These are phyloP conservation scores for Gisinianus flammeolus DNA, from an alignment of 2,888 invertebrate species.

Conservation along the genomic window DNA sequence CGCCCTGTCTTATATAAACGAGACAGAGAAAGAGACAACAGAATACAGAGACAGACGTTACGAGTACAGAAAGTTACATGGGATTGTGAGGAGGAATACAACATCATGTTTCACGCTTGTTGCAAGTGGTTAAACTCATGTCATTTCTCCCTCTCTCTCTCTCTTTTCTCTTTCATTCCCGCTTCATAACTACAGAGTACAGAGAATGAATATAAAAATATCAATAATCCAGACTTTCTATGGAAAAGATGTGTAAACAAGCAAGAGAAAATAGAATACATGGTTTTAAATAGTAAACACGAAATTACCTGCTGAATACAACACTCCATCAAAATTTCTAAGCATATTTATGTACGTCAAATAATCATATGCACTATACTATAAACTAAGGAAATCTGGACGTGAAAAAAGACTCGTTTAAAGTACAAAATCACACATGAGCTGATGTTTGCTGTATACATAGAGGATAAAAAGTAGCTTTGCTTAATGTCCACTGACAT, in stretches of 20 bases:
- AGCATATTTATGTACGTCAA: no score
- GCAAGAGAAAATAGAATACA: not conserved
- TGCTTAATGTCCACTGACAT: not conserved
- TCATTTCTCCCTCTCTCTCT: slow-evolving; percentile 11
- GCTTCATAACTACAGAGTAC: not conserved
- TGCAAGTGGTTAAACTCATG: not conserved
- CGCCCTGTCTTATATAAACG: not conserved
- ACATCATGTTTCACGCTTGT: not conserved
- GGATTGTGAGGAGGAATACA: not conserved
- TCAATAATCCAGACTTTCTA: no score
- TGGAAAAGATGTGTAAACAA: not conserved
- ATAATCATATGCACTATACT: no score
- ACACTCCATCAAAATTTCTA: no score
- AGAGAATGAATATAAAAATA: no score
- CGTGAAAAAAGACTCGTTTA: no score
- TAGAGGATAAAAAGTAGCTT: no score
- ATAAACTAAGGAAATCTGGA: no score
- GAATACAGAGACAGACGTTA: not conserved
- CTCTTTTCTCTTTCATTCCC: slow-evolving; percentile 11
- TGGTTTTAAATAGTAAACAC: not conserved
- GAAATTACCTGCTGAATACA: no score
- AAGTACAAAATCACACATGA: no score
- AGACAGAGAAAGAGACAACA: not conserved
- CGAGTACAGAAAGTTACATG: no score
- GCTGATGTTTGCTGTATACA: no score